These are phyloP conservation scores for Gasterosteus aculeatus DNA, from an alignment of 2,113 vertebrate species.

Conservation along the genomic window DNA sequence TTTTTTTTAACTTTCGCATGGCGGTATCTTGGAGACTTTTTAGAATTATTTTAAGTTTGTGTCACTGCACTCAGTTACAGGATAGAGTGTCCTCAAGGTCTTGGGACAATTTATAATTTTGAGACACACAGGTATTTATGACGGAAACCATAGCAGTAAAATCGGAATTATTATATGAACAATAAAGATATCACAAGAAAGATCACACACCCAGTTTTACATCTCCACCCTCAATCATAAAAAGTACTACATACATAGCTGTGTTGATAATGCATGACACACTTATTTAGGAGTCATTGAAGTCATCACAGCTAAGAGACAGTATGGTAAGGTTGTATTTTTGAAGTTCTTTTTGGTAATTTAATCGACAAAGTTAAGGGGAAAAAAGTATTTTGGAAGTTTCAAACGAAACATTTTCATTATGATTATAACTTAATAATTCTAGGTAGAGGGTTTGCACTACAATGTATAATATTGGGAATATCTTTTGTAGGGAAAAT, in stretches of 20 bases:
- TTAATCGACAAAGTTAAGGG: neutral
- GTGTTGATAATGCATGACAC: neutral
- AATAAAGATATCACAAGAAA: neutral
- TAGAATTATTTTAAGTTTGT: neutral
- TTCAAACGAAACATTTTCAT: neutral
- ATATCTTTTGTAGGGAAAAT: neutral
- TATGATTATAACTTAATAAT: neutral
- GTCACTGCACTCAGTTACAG: neutral
- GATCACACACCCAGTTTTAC: neutral
- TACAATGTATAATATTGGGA: neutral
- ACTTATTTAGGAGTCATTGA: neutral
- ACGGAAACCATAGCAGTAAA: neutral
- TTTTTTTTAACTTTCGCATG: neutral
- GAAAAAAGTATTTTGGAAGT: neutral
- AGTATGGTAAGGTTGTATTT: conserved; percentile 27
- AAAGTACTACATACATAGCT: neutral
- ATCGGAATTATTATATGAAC: neutral
- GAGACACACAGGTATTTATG: neutral
- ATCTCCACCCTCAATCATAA: conserved; percentile 4
- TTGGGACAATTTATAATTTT: neutral
- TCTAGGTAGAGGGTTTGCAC: neutral
- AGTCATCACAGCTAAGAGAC: neutral
- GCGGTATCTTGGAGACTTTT: neutral
- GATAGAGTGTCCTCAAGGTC: neutral
- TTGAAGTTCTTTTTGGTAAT: neutral